These are phyloP conservation scores for Drosophila fulvimacula DNA, from an alignment of 2,888 invertebrate species.

Conservation along the genomic window DNA sequence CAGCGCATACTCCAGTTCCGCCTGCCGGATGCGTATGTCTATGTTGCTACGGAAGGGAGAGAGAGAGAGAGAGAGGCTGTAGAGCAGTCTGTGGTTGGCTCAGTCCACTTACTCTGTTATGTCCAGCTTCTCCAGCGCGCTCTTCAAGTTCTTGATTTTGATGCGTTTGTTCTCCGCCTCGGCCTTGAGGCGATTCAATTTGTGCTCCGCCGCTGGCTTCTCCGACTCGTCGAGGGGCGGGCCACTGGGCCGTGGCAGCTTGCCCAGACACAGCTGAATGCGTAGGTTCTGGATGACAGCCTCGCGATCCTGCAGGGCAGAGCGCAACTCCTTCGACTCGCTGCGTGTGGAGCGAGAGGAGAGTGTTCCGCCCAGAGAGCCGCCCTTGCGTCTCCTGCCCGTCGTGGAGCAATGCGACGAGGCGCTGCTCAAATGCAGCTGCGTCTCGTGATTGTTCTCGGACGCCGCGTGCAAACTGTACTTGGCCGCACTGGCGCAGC, in stretches of 20 bases:
- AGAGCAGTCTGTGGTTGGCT: neutral
- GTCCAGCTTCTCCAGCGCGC: slow-evolving; percentile 92
- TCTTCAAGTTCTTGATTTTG: slow-evolving; percentile 92
- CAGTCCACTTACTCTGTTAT: slow-evolving; percentile 91
- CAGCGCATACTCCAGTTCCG: slow-evolving; percentile 94
- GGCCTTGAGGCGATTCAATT: slow-evolving; percentile 87
- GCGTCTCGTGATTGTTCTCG: slow-evolving; percentile 90
- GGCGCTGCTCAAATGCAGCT: slow-evolving; percentile 89
- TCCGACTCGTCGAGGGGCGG: slow-evolving; percentile 86
- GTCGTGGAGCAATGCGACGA: slow-evolving; percentile 82
- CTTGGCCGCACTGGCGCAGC: slow-evolving; percentile 78
- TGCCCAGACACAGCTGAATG: slow-evolving; percentile 83
- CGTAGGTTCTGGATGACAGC: slow-evolving; percentile 90
- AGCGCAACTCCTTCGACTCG: slow-evolving; percentile 88
- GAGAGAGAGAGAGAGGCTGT: neutral
- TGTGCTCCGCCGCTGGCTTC: slow-evolving; percentile 87
- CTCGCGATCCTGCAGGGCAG: slow-evolving; percentile 92
- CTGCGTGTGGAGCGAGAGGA: slow-evolving; percentile 74
- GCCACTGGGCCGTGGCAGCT: slow-evolving; percentile 84
- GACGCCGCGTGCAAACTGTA: slow-evolving; percentile 73
- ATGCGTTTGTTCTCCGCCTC: slow-evolving; percentile 92
- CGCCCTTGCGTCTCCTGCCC: slow-evolving; percentile 86
- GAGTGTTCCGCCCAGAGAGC: slow-evolving; percentile 81
- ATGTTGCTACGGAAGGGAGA: slow-evolving; percentile 88
- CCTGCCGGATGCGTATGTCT: slow-evolving; percentile 94